phyloP scores from a whole-genome alignment of 2,888 invertebrate genomes.

The Acanthosepion pharaonis region DNA sequence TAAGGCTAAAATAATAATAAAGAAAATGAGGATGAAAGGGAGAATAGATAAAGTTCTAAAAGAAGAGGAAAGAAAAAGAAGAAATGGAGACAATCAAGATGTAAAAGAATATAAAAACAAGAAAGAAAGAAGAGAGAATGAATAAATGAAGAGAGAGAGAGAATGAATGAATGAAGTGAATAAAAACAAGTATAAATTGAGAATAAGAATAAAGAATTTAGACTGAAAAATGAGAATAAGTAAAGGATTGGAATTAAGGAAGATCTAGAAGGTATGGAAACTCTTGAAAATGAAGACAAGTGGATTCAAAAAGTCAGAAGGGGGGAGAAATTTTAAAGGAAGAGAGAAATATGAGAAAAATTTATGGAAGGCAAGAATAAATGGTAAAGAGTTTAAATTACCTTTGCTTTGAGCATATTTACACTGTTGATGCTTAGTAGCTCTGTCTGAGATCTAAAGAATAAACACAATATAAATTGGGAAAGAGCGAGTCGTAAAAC shows the following conservation, averaged over 20 bases:
- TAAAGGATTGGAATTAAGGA: not conserved
- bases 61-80: not conserved
- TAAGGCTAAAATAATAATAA: not conserved
- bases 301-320: not conserved
- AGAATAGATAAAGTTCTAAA: not conserved
- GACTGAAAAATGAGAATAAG: not conserved
- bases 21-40: not conserved
- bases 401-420: not conserved
- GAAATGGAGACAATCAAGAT: not conserved
- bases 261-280: not conserved
- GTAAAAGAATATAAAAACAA: not conserved
- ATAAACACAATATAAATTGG: not conserved
- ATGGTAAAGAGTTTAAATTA: not conserved
- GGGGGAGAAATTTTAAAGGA: not conserved
- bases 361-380: not conserved
- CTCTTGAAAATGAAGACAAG: not conserved
- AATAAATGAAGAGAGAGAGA: not conserved
- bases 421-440: not conserved
- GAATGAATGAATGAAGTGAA: too few relatives aligned
- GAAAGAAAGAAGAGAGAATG: not conserved
- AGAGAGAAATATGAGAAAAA: not conserved
- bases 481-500: not conserved
- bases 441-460: not conserved
- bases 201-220: not conserved
- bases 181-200: not conserved